Evolutionary conservation across 2,888 invertebrate species (phyloP), one percentile per base, ranked within the genome.

Genomic region (Calephelis perditalis): DNA sequence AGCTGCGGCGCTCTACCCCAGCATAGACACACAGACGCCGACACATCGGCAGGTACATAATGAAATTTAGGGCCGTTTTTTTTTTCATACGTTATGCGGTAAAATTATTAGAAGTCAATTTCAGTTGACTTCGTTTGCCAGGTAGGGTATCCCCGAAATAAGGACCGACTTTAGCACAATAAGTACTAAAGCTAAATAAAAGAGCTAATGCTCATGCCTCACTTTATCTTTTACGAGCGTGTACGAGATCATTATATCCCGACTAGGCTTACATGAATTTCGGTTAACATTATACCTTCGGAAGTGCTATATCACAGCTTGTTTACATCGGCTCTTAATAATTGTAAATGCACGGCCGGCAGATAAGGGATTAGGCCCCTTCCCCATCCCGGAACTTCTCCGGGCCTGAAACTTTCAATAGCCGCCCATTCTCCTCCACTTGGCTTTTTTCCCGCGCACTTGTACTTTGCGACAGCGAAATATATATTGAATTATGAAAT

Each of bases 401-500:
- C 35, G 11, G 52, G 10, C 36, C 52, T 35, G 52, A 35, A 52
- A 52, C 52, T 36, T 52, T 52, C 52, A 36, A 52, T 59, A 56
- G 72, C 76, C 72, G 63, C 67, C 71, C 69, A 61, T 69, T 64
- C 65, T 65, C 60, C 68, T 67, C 66, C 67, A 68, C 71, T 75
- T 76, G 74, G 78, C 79, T 81, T 84, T 86, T 86, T 84, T 82
- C 82, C 77, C 81, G 79, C 75, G 77, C 78, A 78, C 81, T 81
- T 84, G 84, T 84, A 82, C 80, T 86, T 78, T 78, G 74, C 79
- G 75, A 74, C 77, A 71, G 75, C 76, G 76, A 68, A 75, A 78
- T 77, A 79, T 80, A 77, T 81, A 84, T 85, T 86, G 86, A 86
- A 86, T 89, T 85, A 86, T 84, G 81, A 84, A 84, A 82, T 80